Conservation (phyloP, 2,113 vertebrate species). For the Cololabis saira region DNA sequence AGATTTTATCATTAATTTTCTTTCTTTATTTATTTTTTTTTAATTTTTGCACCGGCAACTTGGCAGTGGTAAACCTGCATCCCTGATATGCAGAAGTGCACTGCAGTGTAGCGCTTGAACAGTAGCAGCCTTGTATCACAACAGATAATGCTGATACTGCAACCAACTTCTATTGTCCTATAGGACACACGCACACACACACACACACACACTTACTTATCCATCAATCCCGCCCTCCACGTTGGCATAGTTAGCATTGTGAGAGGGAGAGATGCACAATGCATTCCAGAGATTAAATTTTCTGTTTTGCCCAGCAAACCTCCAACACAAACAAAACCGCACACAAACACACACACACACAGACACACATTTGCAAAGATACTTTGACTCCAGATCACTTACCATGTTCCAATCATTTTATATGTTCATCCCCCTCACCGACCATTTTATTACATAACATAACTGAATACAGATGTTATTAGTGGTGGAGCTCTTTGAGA, state of each 20-base stretch:
- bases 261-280: slow-evolving; percentile 69
- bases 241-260: slow-evolving; percentile 48
- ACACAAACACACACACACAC: too few species aligned
- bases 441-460: slow-evolving; percentile 11
- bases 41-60: slow-evolving; percentile 7
- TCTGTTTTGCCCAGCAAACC: slow-evolving; percentile 54
- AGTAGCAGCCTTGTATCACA: slow-evolving; percentile 70
- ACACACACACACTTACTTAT: slow-evolving; percentile 1
- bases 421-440: neutral
- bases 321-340: slow-evolving; percentile 28
- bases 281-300: slow-evolving; percentile 76
- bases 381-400: neutral
- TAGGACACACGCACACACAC: slow-evolving; percentile 21
- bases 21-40: neutral
- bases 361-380: slow-evolving; percentile 3
- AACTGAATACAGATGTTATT: slow-evolving; percentile 11
- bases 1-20: neutral
- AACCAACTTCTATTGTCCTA: slow-evolving; percentile 71
- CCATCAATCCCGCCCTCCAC: slow-evolving; percentile 29
- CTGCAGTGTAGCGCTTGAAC: slow-evolving; percentile 63
- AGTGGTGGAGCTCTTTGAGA: neutral
- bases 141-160: slow-evolving; percentile 75
- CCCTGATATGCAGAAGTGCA: slow-evolving; percentile 42
- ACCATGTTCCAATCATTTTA: slow-evolving; percentile 15
- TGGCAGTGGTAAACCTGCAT: neutral